Conservation (phyloP, 1,140 invertebrate genomes). For the Mycetomoellerius zeteki region DNA sequence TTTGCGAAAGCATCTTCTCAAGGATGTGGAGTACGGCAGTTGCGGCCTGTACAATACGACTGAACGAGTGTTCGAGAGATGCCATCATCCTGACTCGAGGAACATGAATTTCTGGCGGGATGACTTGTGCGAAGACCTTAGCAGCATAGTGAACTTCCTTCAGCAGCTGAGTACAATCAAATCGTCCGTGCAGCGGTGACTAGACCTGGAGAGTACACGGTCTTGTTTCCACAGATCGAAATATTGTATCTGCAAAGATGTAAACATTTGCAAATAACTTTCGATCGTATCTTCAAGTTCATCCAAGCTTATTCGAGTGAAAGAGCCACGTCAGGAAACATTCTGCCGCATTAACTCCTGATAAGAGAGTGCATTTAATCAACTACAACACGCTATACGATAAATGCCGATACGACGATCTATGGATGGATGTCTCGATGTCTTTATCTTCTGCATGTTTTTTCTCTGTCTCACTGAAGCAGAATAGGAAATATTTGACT, state of each 20-base stretch:
- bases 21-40: conserved; percentile 56
- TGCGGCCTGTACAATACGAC: conserved; percentile 27
- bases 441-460: background rate
- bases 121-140: conserved; percentile 77
- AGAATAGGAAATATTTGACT: background rate
- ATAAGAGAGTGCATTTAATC: background rate
- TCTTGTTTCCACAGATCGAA: background rate
- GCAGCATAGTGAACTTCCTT: conserved; percentile 82
- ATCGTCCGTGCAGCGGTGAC: conserved; percentile 76
- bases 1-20: conserved; percentile 78
- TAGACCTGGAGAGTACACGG: background rate
- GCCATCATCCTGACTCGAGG: background rate
- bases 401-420: background rate
- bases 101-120: conserved; percentile 70
- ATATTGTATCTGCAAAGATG: background rate
- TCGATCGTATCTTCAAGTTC: background rate
- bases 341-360: background rate
- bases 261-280: background rate
- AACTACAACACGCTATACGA: background rate
- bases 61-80: background rate
- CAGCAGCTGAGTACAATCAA: conserved; percentile 78
- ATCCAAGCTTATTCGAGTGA: background rate
- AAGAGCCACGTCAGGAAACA: background rate
- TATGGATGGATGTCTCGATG: background rate
- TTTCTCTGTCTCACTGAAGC: background rate